Percentiles rank a stretch among this genome's conserved stretches.
phyloP scores from a whole-genome alignment of 2,113 vertebrate species.

The Nymphicus hollandicus region DNA sequence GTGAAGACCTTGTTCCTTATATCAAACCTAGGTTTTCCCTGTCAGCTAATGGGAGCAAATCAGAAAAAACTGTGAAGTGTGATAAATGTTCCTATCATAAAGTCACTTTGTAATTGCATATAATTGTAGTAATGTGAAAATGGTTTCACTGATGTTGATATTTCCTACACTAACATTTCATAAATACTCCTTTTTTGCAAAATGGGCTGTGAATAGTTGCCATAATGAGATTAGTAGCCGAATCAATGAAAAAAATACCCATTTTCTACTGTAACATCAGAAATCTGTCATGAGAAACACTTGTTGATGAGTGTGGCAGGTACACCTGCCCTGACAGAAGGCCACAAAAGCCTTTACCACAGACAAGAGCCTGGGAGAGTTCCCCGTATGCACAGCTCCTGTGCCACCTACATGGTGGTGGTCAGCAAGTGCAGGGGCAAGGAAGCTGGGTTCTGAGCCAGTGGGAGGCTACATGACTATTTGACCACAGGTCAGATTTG shows the following conservation, averaged over 20 bases:
- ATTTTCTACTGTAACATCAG: not conserved
- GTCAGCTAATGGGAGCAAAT: not conserved
- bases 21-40: not conserved
- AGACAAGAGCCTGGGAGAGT: not conserved
- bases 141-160: not conserved
- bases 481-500: not conserved
- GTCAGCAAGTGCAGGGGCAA: not conserved
- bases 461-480: not conserved
- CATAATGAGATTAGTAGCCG: not conserved
- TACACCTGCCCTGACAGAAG: not conserved
- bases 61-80: not conserved
- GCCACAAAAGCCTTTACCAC: not conserved
- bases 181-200: not conserved
- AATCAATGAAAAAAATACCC: not conserved
- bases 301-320: not conserved
- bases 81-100: fast-evolving
- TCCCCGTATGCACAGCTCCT: too few relatives aligned
- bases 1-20: not conserved
- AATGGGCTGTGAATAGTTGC: not conserved
- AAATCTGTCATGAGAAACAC: not conserved
- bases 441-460: not conserved
- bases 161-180: not conserved
- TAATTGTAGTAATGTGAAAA: not conserved
- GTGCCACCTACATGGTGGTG: too few relatives aligned
- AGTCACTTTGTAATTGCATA: not conserved